Conservation (phyloP, 2,113 vertebrate species). For the Caranx ignobilis region DNA sequence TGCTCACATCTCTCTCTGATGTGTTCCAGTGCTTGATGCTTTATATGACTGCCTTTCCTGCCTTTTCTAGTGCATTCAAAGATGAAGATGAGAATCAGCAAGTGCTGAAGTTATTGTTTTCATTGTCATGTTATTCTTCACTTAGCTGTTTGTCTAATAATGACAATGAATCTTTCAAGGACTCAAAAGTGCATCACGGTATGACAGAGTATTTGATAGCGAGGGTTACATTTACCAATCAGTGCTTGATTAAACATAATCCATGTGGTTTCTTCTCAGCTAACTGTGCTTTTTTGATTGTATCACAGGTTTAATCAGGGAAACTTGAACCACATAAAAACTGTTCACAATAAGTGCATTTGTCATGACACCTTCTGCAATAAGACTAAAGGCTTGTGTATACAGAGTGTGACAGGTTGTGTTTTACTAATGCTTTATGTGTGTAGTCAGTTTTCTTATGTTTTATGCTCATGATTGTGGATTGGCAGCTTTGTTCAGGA, state of each 20-base stretch:
- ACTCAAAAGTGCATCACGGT: constrained; percentile 2
- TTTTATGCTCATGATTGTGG: no score
- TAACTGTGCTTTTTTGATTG: background rate
- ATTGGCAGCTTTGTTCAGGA: no score
- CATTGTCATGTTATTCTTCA: background rate
- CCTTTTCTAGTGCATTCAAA: constrained; percentile 23
- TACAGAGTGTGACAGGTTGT: no score
- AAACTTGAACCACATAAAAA: no score
- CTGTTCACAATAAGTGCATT: no score
- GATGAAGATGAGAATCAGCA: constrained; percentile 26
- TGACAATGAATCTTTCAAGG: constrained; percentile 9
- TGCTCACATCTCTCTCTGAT: constrained; percentile 21
- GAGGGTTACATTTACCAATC: background rate
- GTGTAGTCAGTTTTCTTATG: no score
- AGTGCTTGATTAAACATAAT: background rate
- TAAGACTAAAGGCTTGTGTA: no score
- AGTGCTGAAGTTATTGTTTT: constrained; percentile 2
- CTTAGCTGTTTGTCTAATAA: background rate
- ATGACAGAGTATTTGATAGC: constrained; percentile 2
- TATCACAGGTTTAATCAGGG: constrained; percentile 7
- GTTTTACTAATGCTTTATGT: no score
- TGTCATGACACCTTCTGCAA: no score
- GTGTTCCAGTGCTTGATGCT: background rate
- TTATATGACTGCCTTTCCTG: constrained; percentile 15
- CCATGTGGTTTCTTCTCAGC: background rate